Evolutionary conservation across 2,888 invertebrate species (phyloP).

Genomic region (Anodontia alba): DNA sequence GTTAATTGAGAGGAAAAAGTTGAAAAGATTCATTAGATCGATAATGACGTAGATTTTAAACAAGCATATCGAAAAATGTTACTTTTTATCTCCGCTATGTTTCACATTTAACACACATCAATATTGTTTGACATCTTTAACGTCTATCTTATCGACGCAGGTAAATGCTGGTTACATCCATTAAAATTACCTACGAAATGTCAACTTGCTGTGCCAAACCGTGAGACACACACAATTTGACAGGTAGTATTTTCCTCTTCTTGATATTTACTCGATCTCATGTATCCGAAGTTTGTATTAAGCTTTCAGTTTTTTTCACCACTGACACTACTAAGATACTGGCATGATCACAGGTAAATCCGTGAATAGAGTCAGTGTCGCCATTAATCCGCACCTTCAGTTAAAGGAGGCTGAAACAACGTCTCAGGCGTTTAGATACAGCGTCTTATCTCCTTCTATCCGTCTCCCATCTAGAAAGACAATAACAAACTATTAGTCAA

Average conservation of each 20-base stretch:
- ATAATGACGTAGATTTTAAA: not conserved
- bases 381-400: not conserved
- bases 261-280: too few species aligned
- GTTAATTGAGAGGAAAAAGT: not conserved
- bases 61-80: not conserved
- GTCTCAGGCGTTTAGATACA: not conserved
- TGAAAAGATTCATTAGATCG: not conserved
- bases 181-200: not conserved
- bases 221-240: not conserved
- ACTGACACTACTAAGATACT: too few species aligned
- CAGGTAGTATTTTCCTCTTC: not conserved
- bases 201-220: not conserved
- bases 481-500: constrained; percentile 18
- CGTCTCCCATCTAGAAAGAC: constrained; percentile 2
- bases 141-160: not conserved
- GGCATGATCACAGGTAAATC: not conserved
- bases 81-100: constrained; percentile 10
- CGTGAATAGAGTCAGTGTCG: not conserved
- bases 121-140: not conserved
- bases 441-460: not conserved
- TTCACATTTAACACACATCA: constrained; percentile 14
- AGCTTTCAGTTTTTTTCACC: too few species aligned
- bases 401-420: not conserved
- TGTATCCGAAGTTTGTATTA: too few species aligned
- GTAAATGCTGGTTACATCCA: constrained; percentile 1